Evolutionary conservation across 2,888 invertebrate genomes (phyloP).

Genomic region (Chrysopilus asiliformis): DNA sequence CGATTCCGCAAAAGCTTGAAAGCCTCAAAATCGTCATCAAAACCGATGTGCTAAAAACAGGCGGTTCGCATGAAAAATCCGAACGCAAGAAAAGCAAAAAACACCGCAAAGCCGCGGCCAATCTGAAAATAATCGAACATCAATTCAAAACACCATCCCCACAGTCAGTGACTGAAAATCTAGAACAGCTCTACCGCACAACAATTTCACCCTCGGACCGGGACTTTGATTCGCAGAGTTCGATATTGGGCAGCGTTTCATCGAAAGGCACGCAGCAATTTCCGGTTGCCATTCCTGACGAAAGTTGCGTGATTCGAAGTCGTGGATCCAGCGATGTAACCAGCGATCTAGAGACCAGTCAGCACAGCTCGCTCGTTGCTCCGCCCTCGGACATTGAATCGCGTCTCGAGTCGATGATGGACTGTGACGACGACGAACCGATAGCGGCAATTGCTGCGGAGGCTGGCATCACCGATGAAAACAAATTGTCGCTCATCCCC

Average conservation of each 20-base stretch:
- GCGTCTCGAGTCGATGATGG: constrained; percentile 35
- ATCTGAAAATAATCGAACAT: constrained; percentile 11
- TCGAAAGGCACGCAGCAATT: constrained; percentile 25
- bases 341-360: constrained; percentile 35
- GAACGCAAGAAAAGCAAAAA: constrained; percentile 25
- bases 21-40: constrained; percentile 37
- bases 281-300: constrained; percentile 27
- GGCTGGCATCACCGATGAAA: neutral
- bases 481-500: constrained; percentile 9
- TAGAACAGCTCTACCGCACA: constrained; percentile 41
- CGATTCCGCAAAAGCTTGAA: constrained; percentile 31
- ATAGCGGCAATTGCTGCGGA: constrained; percentile 6
- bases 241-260: constrained; percentile 34
- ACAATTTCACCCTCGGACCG: constrained; percentile 39
- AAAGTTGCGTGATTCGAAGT: constrained; percentile 34
- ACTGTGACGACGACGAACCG: constrained; percentile 17
- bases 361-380: constrained; percentile 34
- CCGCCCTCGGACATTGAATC: constrained; percentile 35
- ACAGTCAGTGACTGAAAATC: constrained; percentile 38
- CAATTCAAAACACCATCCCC: constrained; percentile 40
- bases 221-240: constrained; percentile 35
- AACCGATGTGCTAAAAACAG: constrained; percentile 33
- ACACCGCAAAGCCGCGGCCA: constrained; percentile 30
- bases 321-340: constrained; percentile 35
- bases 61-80: constrained; percentile 15